These are phyloP conservation scores for Cephalopachus bancanus DNA, from an alignment of 2,797 vertebrate genomes.

Conservation along the genomic window DNA sequence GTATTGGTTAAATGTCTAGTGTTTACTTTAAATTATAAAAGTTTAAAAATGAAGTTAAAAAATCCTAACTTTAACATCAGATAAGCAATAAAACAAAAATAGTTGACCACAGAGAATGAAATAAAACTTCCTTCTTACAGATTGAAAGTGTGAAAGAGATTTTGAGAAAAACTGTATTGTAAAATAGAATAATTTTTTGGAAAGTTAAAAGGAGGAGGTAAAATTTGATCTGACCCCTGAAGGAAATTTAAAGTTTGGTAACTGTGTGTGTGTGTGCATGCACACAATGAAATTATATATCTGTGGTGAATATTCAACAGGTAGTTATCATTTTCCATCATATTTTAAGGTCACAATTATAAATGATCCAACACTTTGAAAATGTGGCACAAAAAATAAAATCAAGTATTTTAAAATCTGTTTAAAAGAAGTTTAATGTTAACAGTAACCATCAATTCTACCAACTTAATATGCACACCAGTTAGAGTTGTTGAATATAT, in stretches of 20 bases:
- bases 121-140: constrained; percentile 19
- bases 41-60: constrained; percentile 54
- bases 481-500: not conserved
- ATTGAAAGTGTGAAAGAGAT: not conserved
- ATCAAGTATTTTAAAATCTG: constrained; percentile 30
- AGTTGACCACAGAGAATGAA: constrained; percentile 9
- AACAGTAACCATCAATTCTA: not conserved
- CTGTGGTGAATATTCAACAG: not conserved
- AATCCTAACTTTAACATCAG: not conserved
- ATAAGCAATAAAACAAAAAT: constrained; percentile 48
- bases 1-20: not conserved
- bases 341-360: not conserved
- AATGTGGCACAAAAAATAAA: constrained; percentile 5
- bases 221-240: not conserved
- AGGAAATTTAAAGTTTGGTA: not conserved
- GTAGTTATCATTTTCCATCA: not conserved
- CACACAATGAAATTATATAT: not conserved
- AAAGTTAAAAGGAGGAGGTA: not conserved
- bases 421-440: constrained; percentile 15
- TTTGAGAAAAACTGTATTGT: not conserved
- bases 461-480: not conserved
- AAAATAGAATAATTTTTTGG: constrained; percentile 44
- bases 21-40: not conserved
- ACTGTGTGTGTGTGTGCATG: not conserved
- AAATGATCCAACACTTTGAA: not conserved